phyloP scores from a whole-genome alignment of 2,797 vertebrate genomes.

The Gymnoscopelus microlampas region DNA sequence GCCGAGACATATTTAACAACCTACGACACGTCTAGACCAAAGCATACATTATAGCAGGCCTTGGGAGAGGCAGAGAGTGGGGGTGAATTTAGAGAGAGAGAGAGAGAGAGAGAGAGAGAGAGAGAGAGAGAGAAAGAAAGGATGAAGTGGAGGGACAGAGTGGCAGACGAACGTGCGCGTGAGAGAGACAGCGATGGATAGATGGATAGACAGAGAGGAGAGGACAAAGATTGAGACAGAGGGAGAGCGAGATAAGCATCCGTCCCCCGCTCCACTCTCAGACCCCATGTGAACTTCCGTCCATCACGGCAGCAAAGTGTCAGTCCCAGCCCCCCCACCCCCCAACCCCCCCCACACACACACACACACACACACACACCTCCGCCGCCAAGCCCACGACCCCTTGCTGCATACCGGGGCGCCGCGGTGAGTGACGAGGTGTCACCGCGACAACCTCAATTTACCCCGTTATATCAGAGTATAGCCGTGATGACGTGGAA shows the following conservation, averaged over 20 bases:
- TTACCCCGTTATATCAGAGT: slow-evolving; percentile 24
- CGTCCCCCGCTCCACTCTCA: slow-evolving; percentile 20
- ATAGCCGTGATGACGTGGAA: not conserved
- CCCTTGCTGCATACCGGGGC: slow-evolving; percentile 24
- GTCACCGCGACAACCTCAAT: slow-evolving; percentile 34
- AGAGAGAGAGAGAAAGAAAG: not conserved
- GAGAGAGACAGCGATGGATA: slow-evolving; percentile 8
- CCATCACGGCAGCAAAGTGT: slow-evolving; percentile 57
- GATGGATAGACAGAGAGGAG: not conserved
- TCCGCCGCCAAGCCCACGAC: slow-evolving; percentile 33
- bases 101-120: not conserved
- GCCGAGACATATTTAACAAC: slow-evolving; percentile 59
- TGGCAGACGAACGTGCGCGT: not conserved
- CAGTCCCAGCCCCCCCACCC: slow-evolving; percentile 8
- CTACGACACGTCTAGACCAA: slow-evolving; percentile 57
- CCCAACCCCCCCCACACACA: too few species aligned
- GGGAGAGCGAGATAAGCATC: not conserved
- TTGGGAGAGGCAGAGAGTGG: slow-evolving; percentile 40
- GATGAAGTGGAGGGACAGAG: not conserved
- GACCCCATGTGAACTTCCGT: slow-evolving; percentile 57
- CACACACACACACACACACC: too few species aligned
- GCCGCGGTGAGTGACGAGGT: slow-evolving; percentile 28
- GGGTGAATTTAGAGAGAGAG: slow-evolving; percentile 14
- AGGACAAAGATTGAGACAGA: not conserved
- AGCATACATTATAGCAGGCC: slow-evolving; percentile 58